These are phyloP conservation scores for Neogobius melanostomus DNA, from an alignment of 2,113 vertebrate species.

Conservation along the genomic window DNA sequence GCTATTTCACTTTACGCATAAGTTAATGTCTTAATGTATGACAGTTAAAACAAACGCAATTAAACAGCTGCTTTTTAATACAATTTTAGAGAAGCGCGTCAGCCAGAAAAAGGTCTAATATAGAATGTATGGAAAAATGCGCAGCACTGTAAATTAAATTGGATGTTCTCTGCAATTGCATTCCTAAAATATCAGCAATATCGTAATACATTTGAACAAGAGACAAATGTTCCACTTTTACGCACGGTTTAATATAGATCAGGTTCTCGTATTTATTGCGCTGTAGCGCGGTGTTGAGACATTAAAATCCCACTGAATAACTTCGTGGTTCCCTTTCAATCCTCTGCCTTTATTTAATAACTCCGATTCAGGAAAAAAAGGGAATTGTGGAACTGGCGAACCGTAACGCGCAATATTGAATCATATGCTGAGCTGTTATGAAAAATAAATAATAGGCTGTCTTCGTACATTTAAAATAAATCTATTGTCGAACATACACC, in stretches of 20 bases:
- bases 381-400: neutral
- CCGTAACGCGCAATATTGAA: neutral
- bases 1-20: neutral
- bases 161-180: neutral
- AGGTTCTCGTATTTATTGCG: neutral
- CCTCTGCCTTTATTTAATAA: conserved; percentile 29
- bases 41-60: neutral
- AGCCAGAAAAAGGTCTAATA: neutral
- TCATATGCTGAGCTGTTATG: neutral
- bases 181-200: conserved; percentile 1
- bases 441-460: neutral
- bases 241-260: neutral
- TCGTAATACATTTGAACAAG: neutral
- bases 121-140: neutral
- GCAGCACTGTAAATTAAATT: conserved; percentile 7
- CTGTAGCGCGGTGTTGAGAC: neutral
- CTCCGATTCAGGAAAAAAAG: neutral
- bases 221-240: neutral
- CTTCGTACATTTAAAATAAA: too few relatives aligned
- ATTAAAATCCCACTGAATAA: neutral
- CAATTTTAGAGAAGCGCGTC: neutral
- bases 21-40: neutral
- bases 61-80: neutral
- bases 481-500: conserved; percentile 59
- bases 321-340: neutral